Evolutionary conservation across 2,797 vertebrate species (phyloP).

Genomic region (Hoplostethus mediterraneus): DNA sequence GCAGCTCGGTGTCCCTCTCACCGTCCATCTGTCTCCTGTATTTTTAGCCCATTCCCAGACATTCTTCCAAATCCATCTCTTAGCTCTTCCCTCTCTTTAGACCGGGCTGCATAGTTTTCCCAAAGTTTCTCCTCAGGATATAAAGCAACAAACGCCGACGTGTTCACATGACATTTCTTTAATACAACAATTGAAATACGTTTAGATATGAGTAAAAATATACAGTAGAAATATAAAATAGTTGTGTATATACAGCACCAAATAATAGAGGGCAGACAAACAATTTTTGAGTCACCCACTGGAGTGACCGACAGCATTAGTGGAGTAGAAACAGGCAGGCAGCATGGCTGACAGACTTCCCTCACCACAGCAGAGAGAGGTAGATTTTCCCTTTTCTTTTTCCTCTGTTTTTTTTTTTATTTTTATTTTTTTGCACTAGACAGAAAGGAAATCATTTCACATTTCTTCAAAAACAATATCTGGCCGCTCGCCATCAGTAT

Average conservation of each 20-base stretch:
- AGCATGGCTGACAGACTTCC: conserved; percentile 58
- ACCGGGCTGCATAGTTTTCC: background rate
- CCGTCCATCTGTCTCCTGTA: conserved; percentile 29
- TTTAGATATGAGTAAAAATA: conserved; percentile 80
- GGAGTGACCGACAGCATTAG: conserved; percentile 60
- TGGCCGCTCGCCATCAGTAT: conserved; percentile 48
- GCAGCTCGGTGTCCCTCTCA: conserved; percentile 2
- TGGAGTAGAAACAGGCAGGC: conserved; percentile 41
- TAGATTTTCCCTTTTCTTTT: conserved; percentile 71
- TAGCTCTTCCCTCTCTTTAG: background rate
- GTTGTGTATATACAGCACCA: conserved; percentile 78
- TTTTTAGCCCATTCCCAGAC: conserved; percentile 16
- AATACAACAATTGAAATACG: conserved; percentile 72
- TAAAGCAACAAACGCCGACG: conserved; percentile 21
- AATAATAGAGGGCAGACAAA: conserved; percentile 69
- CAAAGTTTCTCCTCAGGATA: background rate
- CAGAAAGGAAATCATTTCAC: conserved; percentile 69
- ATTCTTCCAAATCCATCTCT: conserved; percentile 20
- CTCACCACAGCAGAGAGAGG: conserved; percentile 70
- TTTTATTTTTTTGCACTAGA: conserved; percentile 53
- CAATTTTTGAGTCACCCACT: conserved; percentile 54
- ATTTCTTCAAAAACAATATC: conserved; percentile 48
- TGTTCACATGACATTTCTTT: conserved; percentile 71
- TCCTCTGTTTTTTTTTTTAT: background rate
- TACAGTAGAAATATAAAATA: conserved; percentile 79